These are phyloP conservation scores for Cathartes aura DNA, from an alignment of 2,113 vertebrate species.

Conservation along the genomic window DNA sequence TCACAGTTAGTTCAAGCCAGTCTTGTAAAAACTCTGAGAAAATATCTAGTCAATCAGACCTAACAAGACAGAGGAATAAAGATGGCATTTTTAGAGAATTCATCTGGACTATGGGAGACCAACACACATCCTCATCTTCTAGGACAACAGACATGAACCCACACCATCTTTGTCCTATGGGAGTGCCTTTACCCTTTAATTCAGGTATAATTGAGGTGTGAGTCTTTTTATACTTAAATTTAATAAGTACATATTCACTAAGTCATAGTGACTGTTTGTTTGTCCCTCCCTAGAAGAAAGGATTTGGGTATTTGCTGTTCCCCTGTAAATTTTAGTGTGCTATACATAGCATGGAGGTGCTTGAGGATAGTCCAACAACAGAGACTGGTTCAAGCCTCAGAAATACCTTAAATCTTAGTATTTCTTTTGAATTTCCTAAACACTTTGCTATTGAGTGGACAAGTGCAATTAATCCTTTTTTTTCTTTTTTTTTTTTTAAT, in stretches of 20 bases:
- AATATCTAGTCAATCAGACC: not conserved
- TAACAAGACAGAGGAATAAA: not conserved
- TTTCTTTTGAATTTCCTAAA: not conserved
- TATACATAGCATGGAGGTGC: not conserved
- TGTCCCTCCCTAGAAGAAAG: not conserved
- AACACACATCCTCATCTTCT: not conserved
- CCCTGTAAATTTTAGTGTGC: not conserved
- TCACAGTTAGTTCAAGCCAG: not conserved
- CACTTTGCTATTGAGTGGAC: not conserved
- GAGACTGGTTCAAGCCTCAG: not conserved
- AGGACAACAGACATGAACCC: not conserved
- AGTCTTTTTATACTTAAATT: not conserved
- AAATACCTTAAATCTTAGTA: not conserved
- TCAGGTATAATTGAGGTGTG: not conserved
- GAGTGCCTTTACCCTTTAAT: not conserved
- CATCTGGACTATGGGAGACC: not conserved
- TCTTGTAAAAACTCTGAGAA: not conserved
- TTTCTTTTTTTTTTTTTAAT: not conserved
- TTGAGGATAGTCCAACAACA: not conserved
- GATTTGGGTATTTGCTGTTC: not conserved
- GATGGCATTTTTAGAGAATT: not conserved
- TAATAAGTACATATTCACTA: not conserved
- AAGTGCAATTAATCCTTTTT: not conserved
- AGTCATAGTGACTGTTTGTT: not conserved
- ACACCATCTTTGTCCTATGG: not conserved